A percentile compares a stretch with the other conserved stretches of the same genome.
Evolutionary conservation across 2,888 invertebrate species (phyloP).

Genomic region (Eupeodes luniger): DNA sequence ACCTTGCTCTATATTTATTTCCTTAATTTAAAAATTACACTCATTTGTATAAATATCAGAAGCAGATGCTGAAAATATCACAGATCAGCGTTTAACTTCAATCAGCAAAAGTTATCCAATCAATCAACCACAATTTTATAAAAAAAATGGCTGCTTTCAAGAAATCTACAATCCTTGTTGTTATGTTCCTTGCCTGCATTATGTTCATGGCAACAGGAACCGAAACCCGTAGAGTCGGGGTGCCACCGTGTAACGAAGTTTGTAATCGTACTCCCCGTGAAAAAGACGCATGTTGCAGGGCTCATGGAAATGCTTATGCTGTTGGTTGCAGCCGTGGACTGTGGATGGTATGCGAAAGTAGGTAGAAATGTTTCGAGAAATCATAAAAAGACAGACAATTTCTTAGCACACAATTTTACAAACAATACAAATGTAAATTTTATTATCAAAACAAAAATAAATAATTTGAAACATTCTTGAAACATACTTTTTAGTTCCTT

Average conservation of each 20-base stretch:
- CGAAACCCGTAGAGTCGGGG: background rate
- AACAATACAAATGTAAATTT: too few species aligned
- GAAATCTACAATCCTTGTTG: conserved; percentile 15
- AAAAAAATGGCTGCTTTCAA: conserved; percentile 16
- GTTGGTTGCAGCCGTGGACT: background rate
- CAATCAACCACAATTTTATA: background rate
- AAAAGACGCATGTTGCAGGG: conserved; percentile 4
- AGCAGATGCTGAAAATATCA: too few species aligned
- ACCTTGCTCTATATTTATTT: too few species aligned
- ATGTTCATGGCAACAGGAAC: background rate
- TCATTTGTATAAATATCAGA: too few species aligned
- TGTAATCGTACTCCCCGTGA: background rate
- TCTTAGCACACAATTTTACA: too few species aligned
- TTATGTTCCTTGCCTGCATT: background rate
- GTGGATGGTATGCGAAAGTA: background rate
- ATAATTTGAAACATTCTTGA: too few species aligned
- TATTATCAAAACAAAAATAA: too few species aligned
- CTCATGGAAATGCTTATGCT: background rate
- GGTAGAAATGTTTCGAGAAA: background rate
- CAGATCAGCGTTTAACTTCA: too few species aligned
- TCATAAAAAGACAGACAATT: too few species aligned
- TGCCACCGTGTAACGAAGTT: background rate
- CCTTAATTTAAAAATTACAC: too few species aligned
- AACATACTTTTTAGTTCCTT: too few species aligned
- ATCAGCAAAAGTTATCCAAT: too few species aligned